These are phyloP conservation scores for Ceratoteleas bidentatus DNA, from an alignment of 1,140 invertebrate species.

Conservation along the genomic window DNA sequence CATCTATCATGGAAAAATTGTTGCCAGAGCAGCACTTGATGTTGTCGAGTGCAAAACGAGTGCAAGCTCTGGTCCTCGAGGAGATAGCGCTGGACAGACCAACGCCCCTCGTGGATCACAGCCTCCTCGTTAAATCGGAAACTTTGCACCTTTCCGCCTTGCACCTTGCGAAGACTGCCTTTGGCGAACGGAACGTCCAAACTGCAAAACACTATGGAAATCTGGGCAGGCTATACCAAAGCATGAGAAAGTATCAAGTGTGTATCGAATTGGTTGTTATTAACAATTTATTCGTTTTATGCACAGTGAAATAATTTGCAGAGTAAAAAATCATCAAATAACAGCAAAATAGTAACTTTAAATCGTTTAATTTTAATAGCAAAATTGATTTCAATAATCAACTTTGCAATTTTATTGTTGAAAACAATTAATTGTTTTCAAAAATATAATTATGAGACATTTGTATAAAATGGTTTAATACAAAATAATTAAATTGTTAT, in stretches of 20 bases:
- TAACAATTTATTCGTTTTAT: slow-evolving; percentile 25
- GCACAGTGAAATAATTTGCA: too few relatives aligned
- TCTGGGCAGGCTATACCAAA: slow-evolving; percentile 94
- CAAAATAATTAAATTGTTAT: too few relatives aligned
- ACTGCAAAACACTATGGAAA: slow-evolving; percentile 98
- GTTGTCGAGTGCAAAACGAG: slow-evolving; percentile 92
- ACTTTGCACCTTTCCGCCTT: slow-evolving; percentile 90
- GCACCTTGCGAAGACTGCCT: slow-evolving; percentile 87
- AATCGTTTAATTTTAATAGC: too few relatives aligned
- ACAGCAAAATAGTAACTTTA: too few relatives aligned
- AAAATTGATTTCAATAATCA: too few relatives aligned
- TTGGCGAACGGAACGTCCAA: slow-evolving; percentile 96
- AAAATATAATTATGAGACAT: too few relatives aligned
- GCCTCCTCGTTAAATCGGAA: slow-evolving; percentile 88
- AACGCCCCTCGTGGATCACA: slow-evolving; percentile 77
- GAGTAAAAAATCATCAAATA: too few relatives aligned
- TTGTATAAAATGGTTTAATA: too few relatives aligned
- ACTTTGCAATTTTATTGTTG: too few relatives aligned
- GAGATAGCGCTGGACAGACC: slow-evolving; percentile 93
- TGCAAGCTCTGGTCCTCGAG: slow-evolving; percentile 95
- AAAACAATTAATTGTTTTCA: too few relatives aligned
- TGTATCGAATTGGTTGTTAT: slow-evolving; percentile 29
- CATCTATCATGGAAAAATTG: slow-evolving; percentile 89
- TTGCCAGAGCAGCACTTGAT: slow-evolving; percentile 91
- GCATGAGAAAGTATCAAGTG: slow-evolving; percentile 92